These are phyloP conservation scores for Cyphomyrmex costatus DNA, from an alignment of 1,140 invertebrate species.

Conservation along the genomic window DNA sequence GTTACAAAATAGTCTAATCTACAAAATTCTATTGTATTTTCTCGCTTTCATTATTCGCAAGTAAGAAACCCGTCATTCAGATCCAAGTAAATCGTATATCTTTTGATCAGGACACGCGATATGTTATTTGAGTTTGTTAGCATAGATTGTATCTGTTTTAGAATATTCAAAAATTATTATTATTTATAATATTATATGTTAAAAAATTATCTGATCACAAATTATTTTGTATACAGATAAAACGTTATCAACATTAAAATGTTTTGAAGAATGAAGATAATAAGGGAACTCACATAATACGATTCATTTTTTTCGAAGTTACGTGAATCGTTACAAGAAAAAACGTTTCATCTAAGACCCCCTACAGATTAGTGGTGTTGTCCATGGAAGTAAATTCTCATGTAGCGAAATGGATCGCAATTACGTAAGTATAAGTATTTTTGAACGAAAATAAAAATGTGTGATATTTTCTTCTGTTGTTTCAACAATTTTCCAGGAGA, in stretches of 20 bases:
- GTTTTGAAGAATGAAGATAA: neutral
- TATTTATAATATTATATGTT: neutral
- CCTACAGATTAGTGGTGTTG: neutral
- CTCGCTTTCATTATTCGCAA: neutral
- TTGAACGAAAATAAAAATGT: neutral
- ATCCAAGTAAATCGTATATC: neutral
- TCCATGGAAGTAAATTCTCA: constrained; percentile 25
- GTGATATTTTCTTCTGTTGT: neutral
- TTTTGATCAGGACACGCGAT: neutral
- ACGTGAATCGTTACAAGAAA: neutral
- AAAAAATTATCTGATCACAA: neutral
- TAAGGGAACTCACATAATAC: neutral
- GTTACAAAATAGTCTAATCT: neutral
- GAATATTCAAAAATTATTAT: neutral
- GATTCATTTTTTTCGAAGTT: neutral
- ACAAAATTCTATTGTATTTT: neutral
- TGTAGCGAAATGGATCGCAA: constrained; percentile 21
- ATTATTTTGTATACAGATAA: neutral
- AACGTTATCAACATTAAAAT: neutral
- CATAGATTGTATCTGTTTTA: neutral
- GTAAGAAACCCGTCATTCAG: neutral
- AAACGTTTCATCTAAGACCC: neutral
- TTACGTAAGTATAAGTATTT: constrained; percentile 27
- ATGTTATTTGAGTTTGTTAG: neutral
- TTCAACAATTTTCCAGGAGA: neutral